These are phyloP conservation scores for Todus mexicanus DNA, from an alignment of 2,797 vertebrate species.

Conservation along the genomic window DNA sequence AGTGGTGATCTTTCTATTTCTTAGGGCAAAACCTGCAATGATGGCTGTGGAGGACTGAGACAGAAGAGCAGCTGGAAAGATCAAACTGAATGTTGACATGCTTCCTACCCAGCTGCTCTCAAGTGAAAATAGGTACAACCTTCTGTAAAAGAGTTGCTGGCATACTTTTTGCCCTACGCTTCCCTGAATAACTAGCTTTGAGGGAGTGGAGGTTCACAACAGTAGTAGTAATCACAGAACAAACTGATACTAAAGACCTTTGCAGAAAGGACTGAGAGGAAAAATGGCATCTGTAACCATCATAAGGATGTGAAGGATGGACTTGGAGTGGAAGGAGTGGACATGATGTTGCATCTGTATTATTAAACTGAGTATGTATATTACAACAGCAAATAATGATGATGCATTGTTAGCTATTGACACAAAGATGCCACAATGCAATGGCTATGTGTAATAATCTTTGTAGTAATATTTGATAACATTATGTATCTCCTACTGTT, in stretches of 20 bases:
- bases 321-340: not conserved
- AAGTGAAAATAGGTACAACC: not conserved
- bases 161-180: not conserved
- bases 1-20: not conserved
- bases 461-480: not conserved
- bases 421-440: not conserved
- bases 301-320: not conserved
- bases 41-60: not conserved
- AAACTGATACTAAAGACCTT: not conserved
- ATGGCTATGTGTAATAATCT: not conserved
- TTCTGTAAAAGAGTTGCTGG: rapidly evolving
- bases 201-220: not conserved
- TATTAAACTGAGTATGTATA: not conserved
- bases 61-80: not conserved
- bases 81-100: not conserved
- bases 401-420: not conserved
- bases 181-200: not conserved
- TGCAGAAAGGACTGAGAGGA: not conserved
- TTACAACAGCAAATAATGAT: not conserved
- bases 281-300: not conserved
- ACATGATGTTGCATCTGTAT: not conserved
- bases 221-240: not conserved
- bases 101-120: not conserved
- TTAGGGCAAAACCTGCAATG: not conserved
- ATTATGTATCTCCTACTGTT: not conserved